Percentiles rank a stretch among this genome's conserved stretches.
Evolutionary conservation across 2,113 vertebrate species (phyloP).

Genomic region (Salminus brasiliensis): DNA sequence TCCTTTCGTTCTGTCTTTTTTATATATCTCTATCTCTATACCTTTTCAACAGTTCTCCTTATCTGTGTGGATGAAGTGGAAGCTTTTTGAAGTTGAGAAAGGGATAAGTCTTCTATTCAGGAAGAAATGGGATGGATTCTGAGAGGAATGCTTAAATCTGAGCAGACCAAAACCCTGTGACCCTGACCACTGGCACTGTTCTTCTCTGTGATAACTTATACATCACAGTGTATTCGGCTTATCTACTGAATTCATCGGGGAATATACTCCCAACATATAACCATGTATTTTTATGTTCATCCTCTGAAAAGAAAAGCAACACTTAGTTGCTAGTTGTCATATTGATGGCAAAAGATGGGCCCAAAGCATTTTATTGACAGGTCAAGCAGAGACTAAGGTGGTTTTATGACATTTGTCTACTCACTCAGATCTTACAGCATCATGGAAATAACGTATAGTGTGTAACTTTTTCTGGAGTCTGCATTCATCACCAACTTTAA

Average conservation of each 20-base stretch:
- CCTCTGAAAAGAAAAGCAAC: no score
- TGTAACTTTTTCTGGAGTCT: no score
- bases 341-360: not conserved
- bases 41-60: no score
- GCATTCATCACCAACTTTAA: no score
- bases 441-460: no score
- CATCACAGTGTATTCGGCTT: not conserved
- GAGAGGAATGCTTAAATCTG: not conserved
- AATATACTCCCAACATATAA: not conserved
- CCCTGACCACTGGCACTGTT: not conserved
- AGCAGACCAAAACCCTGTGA: not conserved
- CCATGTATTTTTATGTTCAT: not conserved
- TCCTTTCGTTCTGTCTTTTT: constrained; percentile 35
- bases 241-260: no score
- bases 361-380: not conserved
- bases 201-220: not conserved
- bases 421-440: no score
- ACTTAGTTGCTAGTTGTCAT: not conserved
- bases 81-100: constrained; percentile 30
- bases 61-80: constrained; percentile 22
- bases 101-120: constrained; percentile 43
- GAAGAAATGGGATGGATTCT: constrained; percentile 29
- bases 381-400: no score
- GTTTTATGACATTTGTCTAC: no score
- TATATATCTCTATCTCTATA: no score